Evolutionary conservation across 30 jellyfish, hydroid and myxozoan genomes (phyloP), one percentile per base, ranked within the genome.

Genomic region (Hydra vulgaris): DNA sequence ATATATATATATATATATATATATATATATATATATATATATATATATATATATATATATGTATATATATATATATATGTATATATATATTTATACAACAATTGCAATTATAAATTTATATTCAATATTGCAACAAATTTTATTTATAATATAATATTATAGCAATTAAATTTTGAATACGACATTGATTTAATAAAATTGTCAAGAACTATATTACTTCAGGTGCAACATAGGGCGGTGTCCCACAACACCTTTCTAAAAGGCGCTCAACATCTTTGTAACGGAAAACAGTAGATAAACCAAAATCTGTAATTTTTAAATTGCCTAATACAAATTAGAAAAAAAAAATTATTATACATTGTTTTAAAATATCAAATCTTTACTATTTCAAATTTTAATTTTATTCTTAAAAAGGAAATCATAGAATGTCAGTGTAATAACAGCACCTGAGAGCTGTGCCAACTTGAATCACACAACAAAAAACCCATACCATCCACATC

Each of bases 181-280:
- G n/a, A n/a, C n/a, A n/a, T n/a, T n/a, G n/a, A n/a, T n/a, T n/a
- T n/a, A n/a, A n/a, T n/a, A n/a, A n/a, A n/a, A n/a, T 12, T 40
- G 61, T 40, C 5, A 40, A 40, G 61, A 40, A 40, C 5, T 40
- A 40, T 12, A 40, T 18, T 73, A 88, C 99, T 92, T 94, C 99
- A 16, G 99, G 99, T 18, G 99, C 99, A 0, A 89, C 96, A 70
- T 94, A 94, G 1, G 99, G 99, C 73, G 96, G 96, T 5, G 99
- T 88, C 16, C 99, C 99, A 88, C 99, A 94, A 70, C 96, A 88
- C 26, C 97, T 71, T 25, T 88, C 97, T 27, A 94, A 75, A 70
- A 85, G 84, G 25, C 99, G 77, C 71, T 94, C 99, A 21, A 75
- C 81, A 15, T 76, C 91, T 74, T 94, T 94, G 73, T 88, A 80